Conservation (phyloP, 2,888 invertebrate species). For the Limnephilus marmoratus region DNA sequence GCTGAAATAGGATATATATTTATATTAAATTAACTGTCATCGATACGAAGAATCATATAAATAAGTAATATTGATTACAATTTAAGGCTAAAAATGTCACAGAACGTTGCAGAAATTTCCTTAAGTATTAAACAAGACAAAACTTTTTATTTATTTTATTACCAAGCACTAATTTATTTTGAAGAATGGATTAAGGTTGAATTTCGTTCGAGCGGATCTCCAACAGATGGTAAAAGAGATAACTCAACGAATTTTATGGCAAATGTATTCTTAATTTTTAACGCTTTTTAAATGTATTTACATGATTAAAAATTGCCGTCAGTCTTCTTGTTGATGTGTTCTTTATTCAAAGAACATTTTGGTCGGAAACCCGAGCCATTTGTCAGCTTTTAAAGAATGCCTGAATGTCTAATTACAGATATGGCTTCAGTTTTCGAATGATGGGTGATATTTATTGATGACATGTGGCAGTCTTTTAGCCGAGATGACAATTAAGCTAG, state of each 20-base stretch:
- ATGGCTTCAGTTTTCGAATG: slow-evolving; percentile 42
- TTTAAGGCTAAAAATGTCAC: not conserved
- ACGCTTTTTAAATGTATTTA: slow-evolving; percentile 53
- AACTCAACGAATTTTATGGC: slow-evolving; percentile 50
- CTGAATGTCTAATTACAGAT: slow-evolving; percentile 38
- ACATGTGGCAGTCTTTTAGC: not conserved
- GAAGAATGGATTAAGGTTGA: not conserved
- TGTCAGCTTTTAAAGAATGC: slow-evolving; percentile 37
- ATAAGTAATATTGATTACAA: not conserved
- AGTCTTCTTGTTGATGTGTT: slow-evolving; percentile 55
- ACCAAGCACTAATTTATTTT: not conserved
- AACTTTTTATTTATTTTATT: not conserved
- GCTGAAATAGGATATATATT: not conserved
- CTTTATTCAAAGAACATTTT: slow-evolving; percentile 45
- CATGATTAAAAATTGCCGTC: slow-evolving; percentile 56
- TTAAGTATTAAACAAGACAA: not conserved
- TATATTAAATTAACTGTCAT: slow-evolving; percentile 3
- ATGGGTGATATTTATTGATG: slow-evolving; percentile 50
- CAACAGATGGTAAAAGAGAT: slow-evolving; percentile 19
- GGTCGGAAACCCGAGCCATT: slow-evolving; percentile 37
- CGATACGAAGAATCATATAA: slow-evolving; percentile 7
- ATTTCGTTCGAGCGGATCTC: not conserved
- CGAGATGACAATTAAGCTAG: not conserved
- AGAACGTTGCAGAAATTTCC: not conserved
- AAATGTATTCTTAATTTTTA: slow-evolving; percentile 51